Evolutionary conservation across 2,797 vertebrate species (phyloP).

Genomic region (Sebastes oblongus): DNA sequence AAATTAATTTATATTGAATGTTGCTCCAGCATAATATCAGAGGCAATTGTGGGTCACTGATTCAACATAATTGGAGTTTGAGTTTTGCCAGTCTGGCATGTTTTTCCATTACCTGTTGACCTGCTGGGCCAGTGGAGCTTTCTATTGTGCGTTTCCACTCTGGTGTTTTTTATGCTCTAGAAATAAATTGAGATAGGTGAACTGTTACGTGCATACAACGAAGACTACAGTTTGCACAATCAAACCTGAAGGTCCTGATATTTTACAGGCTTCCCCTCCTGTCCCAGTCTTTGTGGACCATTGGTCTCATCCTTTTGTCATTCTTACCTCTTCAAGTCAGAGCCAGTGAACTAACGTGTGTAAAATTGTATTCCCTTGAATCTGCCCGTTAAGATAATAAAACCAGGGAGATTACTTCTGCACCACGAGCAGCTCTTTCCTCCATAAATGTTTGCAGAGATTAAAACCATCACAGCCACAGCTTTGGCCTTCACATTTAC

Average conservation of each 20-base stretch:
- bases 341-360: not conserved
- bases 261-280: not conserved
- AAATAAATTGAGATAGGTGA: not conserved
- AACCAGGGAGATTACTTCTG: slow-evolving; percentile 32
- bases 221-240: not conserved
- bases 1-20: not conserved
- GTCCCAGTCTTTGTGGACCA: not conserved
- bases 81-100: slow-evolving; percentile 4
- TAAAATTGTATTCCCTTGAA: not conserved
- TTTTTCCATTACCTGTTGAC: slow-evolving; percentile 15
- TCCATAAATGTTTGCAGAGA: slow-evolving; percentile 22
- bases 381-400: slow-evolving; percentile 11
- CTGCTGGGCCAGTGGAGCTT: not conserved
- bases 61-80: slow-evolving; percentile 5
- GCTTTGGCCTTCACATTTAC: not conserved
- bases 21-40: not conserved
- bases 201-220: not conserved
- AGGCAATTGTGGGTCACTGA: not conserved
- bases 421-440: not conserved
- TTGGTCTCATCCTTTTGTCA: not conserved
- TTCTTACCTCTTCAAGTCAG: not conserved
- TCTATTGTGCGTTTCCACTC: not conserved
- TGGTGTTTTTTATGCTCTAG: not conserved
- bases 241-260: not conserved
- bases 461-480: not conserved